These are phyloP conservation scores for Melitaea cinxia DNA, from an alignment of 1,140 invertebrate species.

Conservation along the genomic window DNA sequence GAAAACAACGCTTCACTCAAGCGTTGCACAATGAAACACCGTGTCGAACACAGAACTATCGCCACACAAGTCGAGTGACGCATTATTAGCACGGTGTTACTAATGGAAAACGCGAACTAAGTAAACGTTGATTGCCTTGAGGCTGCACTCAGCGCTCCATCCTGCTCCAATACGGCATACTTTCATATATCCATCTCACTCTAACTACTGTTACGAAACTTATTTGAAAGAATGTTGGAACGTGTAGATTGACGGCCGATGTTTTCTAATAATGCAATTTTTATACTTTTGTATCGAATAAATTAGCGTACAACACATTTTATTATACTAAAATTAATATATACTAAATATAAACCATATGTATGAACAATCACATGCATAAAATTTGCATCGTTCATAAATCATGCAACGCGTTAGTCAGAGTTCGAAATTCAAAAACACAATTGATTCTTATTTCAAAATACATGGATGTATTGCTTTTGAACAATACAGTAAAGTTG, in stretches of 20 bases:
- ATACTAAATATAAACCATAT: neutral
- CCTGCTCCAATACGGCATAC: slow-evolving; percentile 41
- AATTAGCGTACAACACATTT: neutral
- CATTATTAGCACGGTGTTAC: slow-evolving; percentile 49
- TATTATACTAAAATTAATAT: neutral
- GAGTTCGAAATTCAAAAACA: neutral
- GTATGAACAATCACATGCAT: neutral
- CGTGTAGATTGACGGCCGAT: slow-evolving; percentile 47
- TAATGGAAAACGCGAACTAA: slow-evolving; percentile 61
- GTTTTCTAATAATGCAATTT: slow-evolving; percentile 46
- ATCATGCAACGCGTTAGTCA: no score
- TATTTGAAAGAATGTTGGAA: slow-evolving; percentile 65
- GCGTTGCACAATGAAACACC: slow-evolving; percentile 37
- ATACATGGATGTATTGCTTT: neutral
- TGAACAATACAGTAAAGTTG: neutral
- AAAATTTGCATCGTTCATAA: no score
- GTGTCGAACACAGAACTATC: slow-evolving; percentile 43
- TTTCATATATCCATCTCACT: slow-evolving; percentile 42
- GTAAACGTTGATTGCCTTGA: slow-evolving; percentile 78
- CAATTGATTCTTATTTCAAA: neutral
- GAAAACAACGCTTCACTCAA: slow-evolving; percentile 49
- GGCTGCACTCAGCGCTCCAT: slow-evolving; percentile 43
- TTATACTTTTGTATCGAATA: slow-evolving; percentile 23
- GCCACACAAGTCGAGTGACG: slow-evolving; percentile 40
- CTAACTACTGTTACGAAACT: slow-evolving; percentile 58